These are phyloP conservation scores for Picus viridis DNA, from an alignment of 2,797 vertebrate genomes.

Conservation along the genomic window DNA sequence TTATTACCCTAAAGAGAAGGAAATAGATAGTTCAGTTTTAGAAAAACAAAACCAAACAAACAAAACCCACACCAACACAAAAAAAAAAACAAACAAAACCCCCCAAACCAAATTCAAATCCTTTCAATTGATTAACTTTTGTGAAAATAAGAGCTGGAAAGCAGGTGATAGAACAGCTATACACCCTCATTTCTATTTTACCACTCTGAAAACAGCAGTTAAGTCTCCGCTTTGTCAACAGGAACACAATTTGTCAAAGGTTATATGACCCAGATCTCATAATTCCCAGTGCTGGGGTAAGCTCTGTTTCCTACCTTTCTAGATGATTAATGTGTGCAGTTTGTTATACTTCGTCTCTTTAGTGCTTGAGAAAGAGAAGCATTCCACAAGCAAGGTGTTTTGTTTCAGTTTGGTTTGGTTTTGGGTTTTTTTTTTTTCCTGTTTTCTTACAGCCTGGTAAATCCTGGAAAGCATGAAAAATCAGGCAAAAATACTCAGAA, in stretches of 20 bases:
- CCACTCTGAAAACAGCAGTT: not conserved
- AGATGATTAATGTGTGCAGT: constrained; percentile 40
- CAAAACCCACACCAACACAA: no score
- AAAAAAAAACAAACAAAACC: no score
- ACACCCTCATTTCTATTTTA: not conserved
- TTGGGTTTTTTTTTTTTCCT: not conserved
- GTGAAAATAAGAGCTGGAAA: not conserved
- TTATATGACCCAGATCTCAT: constrained; percentile 11
- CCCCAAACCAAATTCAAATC: not conserved
- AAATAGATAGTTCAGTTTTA: not conserved
- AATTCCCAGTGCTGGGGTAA: not conserved
- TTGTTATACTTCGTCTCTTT: not conserved
- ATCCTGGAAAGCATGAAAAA: not conserved
- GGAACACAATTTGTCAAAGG: constrained; percentile 25
- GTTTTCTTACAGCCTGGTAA: not conserved
- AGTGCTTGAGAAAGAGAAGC: not conserved
- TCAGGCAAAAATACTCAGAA: not conserved
- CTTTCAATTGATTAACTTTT: not conserved
- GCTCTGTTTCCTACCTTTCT: constrained; percentile 25
- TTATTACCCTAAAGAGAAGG: not conserved
- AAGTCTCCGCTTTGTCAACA: not conserved
- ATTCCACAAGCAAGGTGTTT: not conserved
- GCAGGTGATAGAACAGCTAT: not conserved
- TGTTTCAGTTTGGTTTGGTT: no score
- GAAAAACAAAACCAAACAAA: not conserved